Percentiles rank a stretch among this genome's conserved stretches.
Evolutionary conservation across 2,113 vertebrate genomes (phyloP).

Genomic region (Lipotes vexillifer): DNA sequence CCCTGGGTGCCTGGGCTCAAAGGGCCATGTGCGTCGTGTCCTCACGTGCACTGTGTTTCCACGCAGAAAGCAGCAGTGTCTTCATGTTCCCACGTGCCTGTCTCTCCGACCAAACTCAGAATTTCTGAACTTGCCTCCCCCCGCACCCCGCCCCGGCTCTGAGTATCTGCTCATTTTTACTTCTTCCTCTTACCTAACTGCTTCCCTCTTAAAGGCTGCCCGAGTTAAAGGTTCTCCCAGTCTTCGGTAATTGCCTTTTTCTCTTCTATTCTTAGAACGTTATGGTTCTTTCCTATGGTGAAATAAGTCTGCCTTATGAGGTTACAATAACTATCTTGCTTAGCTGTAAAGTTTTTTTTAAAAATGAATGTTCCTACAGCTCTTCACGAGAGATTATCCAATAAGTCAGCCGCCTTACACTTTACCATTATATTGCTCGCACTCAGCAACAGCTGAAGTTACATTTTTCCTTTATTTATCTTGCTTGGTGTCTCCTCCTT

Average conservation of each 20-base stretch:
- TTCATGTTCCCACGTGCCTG: not conserved
- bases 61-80: not conserved
- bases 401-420: not conserved
- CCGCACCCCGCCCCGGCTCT: not conserved
- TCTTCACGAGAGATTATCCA: not conserved
- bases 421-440: not conserved
- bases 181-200: not conserved
- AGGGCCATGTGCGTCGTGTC: accelerated
- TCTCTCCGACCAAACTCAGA: not conserved
- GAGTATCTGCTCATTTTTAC: not conserved
- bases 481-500: not conserved
- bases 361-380: not conserved
- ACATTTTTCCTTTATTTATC: not conserved
- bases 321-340: not conserved
- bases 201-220: not conserved
- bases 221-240: not conserved
- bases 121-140: not conserved
- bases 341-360: not conserved
- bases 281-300: not conserved
- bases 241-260: not conserved
- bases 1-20: not conserved
- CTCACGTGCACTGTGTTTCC: not conserved
- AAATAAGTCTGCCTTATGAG: not conserved
- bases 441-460: not conserved
- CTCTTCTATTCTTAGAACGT: not conserved